Base-by-base conservation (phyloP, 2,113 vertebrate genomes). In the Bujurquina vittata region DNA sequence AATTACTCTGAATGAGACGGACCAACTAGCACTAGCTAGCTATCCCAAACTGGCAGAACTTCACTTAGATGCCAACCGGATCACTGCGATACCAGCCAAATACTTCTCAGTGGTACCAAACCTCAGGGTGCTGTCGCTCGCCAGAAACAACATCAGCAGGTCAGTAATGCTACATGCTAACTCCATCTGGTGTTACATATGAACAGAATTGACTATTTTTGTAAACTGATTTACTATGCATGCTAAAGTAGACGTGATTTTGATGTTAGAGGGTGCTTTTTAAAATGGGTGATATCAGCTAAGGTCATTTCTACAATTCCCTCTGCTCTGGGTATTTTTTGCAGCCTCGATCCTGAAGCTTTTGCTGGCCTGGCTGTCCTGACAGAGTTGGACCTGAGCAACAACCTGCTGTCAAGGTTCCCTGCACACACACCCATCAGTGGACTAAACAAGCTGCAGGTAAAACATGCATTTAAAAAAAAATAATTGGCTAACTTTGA, bases 351-450 rank as follows among this genome's bases (percentile, higher is more conserved):
- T 58, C 90, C 87, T 23, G 83, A 76, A 60, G 92, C 96, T 49
- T 96, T 98, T 91, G 77, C 54, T 81, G 93, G 95, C 29, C 88
- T 97, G 73, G 67, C 83, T 46, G 83, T 88, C 11, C 83, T 98
- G 55, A 92, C 74, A 73, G 63, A 93, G 55, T 72, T 99, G 82
- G 89, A 97, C 86, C 90, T 99, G 22, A 96, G 95, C 62, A 22
- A 95, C 83, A 99, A 98, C 63, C 83, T 5, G 61, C 96, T 98
- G 88, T 57, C 84, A 43, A 80, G 92, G 10, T 49, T 98, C 26
- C 94, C 94, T 55, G 65, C 91, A 57, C 84, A 93, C 33, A 33
- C 33, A 18, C 43, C 87, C 3, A 93, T 96, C 80, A 54, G 43
- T 31, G 75, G 18, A 17, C 84, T 97, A 18, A 84, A 79, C 33